Evolutionary conservation across 2,113 vertebrate species (phyloP).

Genomic region (Gobiocypris rarus): DNA sequence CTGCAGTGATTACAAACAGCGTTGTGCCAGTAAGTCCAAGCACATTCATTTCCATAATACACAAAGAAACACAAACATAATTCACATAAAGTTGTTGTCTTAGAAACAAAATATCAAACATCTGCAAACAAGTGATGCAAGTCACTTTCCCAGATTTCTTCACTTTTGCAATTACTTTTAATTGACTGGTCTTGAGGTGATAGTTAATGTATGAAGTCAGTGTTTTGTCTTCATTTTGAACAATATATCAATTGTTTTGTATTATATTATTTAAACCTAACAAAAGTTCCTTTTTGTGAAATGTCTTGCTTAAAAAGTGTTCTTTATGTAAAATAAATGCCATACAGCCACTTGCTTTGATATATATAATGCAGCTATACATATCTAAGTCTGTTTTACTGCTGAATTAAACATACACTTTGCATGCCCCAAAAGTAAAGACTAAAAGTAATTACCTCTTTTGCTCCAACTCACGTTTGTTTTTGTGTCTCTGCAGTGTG

Average conservation of each 20-base stretch:
- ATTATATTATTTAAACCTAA: no score
- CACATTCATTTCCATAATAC: neutral
- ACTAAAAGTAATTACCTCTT: neutral
- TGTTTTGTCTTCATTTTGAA: neutral
- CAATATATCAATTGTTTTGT: neutral
- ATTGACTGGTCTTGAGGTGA: neutral
- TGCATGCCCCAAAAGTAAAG: neutral
- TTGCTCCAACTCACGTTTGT: neutral
- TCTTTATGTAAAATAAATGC: neutral
- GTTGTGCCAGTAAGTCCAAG: neutral
- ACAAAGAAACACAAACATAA: no score
- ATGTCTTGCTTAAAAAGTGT: no score
- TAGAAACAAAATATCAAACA: no score
- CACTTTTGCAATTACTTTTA: neutral
- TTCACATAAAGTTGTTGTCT: no score
- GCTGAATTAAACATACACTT: neutral
- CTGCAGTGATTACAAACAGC: neutral
- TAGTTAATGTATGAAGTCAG: neutral
- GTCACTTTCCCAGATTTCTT: no score
- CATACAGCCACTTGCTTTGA: neutral
- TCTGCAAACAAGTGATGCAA: no score
- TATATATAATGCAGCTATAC: neutral
- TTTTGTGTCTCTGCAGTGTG: constrained; percentile 13
- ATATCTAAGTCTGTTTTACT: neutral
- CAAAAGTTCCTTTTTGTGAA: no score